These are phyloP conservation scores for Acanthurus tractus DNA, from an alignment of 2,797 vertebrate species.

Conservation along the genomic window DNA sequence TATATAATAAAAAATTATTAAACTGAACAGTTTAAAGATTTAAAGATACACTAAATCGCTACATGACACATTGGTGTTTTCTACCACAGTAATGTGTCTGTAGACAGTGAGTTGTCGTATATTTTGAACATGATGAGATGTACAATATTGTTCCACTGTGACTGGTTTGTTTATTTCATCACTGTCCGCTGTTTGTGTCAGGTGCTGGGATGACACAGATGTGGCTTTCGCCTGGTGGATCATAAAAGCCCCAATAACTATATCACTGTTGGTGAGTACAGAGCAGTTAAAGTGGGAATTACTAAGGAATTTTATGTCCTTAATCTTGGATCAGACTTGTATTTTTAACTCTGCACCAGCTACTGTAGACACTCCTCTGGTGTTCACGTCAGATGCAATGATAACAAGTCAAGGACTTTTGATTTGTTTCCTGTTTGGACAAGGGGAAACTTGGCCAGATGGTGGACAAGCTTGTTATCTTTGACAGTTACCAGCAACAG, in stretches of 20 bases:
- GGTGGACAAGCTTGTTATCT: not conserved
- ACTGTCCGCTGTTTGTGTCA: conserved; percentile 60
- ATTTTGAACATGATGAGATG: not conserved
- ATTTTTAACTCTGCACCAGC: not conserved
- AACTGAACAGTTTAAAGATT: no score
- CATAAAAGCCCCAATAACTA: conserved; percentile 92
- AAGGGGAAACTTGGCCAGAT: not conserved
- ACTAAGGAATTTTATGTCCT: not conserved
- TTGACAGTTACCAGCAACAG: not conserved
- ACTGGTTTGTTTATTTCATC: conserved; percentile 33
- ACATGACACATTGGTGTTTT: no score
- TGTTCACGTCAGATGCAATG: not conserved
- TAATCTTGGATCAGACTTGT: conserved; percentile 26
- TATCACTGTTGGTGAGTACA: conserved; percentile 89
- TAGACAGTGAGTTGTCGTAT: not conserved
- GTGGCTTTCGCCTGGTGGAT: conserved; percentile 89
- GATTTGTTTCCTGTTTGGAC: conserved; percentile 1
- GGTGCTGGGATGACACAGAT: conserved; percentile 92
- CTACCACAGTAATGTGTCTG: not conserved
- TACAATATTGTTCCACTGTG: conserved; percentile 19
- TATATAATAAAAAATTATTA: no score
- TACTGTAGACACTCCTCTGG: not conserved
- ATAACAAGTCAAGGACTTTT: conserved; percentile 4
- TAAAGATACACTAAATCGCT: no score
- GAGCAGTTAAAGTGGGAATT: not conserved